Evolutionary conservation across 2,888 invertebrate species (phyloP).

Genomic region (Psylliodes chrysocephalus): DNA sequence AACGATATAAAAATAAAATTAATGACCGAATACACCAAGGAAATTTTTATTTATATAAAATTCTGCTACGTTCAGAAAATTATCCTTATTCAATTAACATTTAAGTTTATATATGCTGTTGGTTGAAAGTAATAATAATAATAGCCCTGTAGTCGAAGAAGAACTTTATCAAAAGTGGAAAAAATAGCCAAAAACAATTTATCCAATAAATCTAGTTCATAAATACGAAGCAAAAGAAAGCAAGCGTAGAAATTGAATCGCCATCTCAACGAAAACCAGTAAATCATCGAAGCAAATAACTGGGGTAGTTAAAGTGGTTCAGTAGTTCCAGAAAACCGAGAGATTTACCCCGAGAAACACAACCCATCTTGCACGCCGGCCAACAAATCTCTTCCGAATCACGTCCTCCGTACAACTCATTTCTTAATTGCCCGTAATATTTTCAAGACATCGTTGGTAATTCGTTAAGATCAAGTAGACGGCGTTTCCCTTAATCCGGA

Average conservation of each 20-base stretch:
- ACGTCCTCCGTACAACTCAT: conserved; percentile 46
- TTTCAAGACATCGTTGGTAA: conserved; percentile 44
- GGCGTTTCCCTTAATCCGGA: conserved; percentile 37
- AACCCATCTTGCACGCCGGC: conserved; percentile 23
- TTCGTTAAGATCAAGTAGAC: conserved; percentile 47
- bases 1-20: too few relatives aligned
- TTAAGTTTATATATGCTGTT: too few relatives aligned
- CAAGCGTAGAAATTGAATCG: background rate
- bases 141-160: too few relatives aligned
- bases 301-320: conserved; percentile 15
- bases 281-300: background rate
- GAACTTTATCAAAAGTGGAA: too few relatives aligned
- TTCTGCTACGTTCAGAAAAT: too few relatives aligned
- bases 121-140: too few relatives aligned
- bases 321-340: conserved; percentile 8
- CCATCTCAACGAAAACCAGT: background rate
- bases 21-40: too few relatives aligned
- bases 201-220: background rate
- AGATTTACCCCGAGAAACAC: background rate
- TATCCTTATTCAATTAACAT: too few relatives aligned
- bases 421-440: conserved; percentile 49
- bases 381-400: conserved; percentile 47
- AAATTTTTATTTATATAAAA: too few relatives aligned
- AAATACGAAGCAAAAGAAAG: background rate
- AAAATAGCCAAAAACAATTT: too few relatives aligned